Evolutionary conservation across 1,140 invertebrate genomes (phyloP).

Genomic region (Brachionus rubens): DNA sequence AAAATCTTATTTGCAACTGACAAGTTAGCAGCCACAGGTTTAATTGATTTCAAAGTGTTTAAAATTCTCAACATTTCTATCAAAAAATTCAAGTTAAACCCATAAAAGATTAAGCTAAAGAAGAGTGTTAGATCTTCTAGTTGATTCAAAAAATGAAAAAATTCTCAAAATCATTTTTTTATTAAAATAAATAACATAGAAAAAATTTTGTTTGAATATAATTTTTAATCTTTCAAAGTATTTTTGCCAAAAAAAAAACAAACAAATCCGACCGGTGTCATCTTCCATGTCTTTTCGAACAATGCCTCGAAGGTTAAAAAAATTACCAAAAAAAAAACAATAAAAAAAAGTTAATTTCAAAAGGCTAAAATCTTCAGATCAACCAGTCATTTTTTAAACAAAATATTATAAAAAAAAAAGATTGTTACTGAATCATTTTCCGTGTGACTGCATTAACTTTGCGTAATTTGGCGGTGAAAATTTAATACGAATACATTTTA

Average conservation of each 20-base stretch:
- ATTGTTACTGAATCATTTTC: no score
- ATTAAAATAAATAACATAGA: no score
- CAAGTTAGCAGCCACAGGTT: no score
- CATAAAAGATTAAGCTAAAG: neutral
- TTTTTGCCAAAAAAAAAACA: neutral
- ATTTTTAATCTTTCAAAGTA: no score
- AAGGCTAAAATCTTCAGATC: slow-evolving; percentile 3
- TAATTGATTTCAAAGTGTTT: neutral
- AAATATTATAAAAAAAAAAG: no score
- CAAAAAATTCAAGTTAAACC: no score
- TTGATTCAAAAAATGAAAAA: neutral
- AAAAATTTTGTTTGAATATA: no score
- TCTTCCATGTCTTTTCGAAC: neutral
- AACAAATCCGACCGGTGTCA: slow-evolving; percentile 23
- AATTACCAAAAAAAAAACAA: neutral
- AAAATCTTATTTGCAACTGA: neutral
- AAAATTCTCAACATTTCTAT: neutral
- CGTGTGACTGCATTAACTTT: slow-evolving; percentile 66
- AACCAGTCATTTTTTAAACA: neutral
- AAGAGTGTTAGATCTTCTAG: slow-evolving; percentile 23
- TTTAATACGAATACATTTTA: slow-evolving; percentile 89
- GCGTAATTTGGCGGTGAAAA: slow-evolving; percentile 91
- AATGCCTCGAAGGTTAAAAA: no score
- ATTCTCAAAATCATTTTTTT: no score
- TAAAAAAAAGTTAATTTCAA: neutral